Conservation (phyloP, 2,888 invertebrate genomes). For the Ectropis crepuscularia region DNA sequence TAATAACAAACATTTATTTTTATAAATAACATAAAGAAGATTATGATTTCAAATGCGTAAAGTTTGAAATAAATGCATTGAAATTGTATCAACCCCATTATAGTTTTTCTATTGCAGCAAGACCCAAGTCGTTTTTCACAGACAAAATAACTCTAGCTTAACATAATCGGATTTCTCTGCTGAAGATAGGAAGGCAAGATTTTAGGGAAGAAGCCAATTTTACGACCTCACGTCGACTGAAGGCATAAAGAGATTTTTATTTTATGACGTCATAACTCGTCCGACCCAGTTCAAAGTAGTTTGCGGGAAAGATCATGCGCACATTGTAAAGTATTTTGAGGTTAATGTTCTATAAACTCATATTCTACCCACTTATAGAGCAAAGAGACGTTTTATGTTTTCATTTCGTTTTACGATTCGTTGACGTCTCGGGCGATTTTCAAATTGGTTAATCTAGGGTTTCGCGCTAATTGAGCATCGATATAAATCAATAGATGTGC, state of each 20-base stretch:
- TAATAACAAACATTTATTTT: too few species aligned
- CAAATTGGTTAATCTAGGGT: not conserved
- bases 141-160: constrained; percentile 10
- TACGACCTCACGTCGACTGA: constrained; percentile 16
- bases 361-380: not conserved
- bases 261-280: constrained; percentile 25
- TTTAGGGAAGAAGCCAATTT: constrained; percentile 23
- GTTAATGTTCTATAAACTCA: constrained; percentile 7
- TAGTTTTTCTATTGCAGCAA: too few species aligned
- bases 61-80: too few species aligned
- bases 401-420: not conserved
- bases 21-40: too few species aligned
- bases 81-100: too few species aligned
- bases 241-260: constrained; percentile 21
- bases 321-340: constrained; percentile 8
- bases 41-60: too few species aligned
- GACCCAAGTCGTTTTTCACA: constrained; percentile 5
- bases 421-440: not conserved
- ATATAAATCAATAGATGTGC: too few species aligned
- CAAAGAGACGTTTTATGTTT: not conserved
- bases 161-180: constrained; percentile 22
- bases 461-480: too few species aligned
- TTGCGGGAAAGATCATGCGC: constrained; percentile 7
- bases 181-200: constrained; percentile 15
- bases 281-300: constrained; percentile 20